A percentile compares a stretch with the other conserved stretches of the same genome.
These are phyloP conservation scores for Tachuris rubrigastra DNA, from an alignment of 2,113 vertebrate genomes.

Conservation along the genomic window DNA sequence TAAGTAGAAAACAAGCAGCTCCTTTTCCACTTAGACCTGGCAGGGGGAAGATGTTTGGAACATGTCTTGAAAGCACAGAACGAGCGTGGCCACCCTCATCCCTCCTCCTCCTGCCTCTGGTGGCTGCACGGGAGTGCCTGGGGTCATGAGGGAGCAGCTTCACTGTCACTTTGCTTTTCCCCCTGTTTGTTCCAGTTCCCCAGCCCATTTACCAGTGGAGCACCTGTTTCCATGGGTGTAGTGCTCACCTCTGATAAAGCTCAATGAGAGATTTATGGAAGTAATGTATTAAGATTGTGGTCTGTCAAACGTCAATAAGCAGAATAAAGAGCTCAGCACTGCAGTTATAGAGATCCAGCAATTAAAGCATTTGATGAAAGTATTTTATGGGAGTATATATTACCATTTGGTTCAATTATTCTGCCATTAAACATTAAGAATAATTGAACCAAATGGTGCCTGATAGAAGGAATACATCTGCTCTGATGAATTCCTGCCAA, in stretches of 20 bases:
- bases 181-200: not conserved
- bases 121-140: not conserved
- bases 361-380: constrained; percentile 61
- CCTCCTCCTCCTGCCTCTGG: not conserved
- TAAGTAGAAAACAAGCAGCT: not conserved
- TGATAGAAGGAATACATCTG: constrained; percentile 61
- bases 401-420: constrained; percentile 65
- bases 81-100: too few relatives aligned
- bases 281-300: not conserved
- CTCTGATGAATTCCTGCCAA: constrained; percentile 57
- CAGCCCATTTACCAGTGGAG: not conserved
- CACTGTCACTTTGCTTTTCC: not conserved
- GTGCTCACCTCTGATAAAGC: not conserved
- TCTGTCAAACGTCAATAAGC: constrained; percentile 56
- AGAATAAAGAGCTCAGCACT: constrained; percentile 31
- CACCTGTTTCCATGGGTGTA: not conserved
- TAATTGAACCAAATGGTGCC: constrained; percentile 62
- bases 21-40: not conserved
- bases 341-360: not conserved
- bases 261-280: constrained; percentile 12
- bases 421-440: constrained; percentile 66
- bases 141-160: not conserved
- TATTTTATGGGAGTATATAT: constrained; percentile 61
- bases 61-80: not conserved
- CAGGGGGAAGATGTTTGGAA: not conserved